Percentiles rank a stretch among this genome's conserved stretches.
These are phyloP conservation scores for Halictus quadricinctus DNA, from an alignment of 2,888 invertebrate species.

Conservation along the genomic window DNA sequence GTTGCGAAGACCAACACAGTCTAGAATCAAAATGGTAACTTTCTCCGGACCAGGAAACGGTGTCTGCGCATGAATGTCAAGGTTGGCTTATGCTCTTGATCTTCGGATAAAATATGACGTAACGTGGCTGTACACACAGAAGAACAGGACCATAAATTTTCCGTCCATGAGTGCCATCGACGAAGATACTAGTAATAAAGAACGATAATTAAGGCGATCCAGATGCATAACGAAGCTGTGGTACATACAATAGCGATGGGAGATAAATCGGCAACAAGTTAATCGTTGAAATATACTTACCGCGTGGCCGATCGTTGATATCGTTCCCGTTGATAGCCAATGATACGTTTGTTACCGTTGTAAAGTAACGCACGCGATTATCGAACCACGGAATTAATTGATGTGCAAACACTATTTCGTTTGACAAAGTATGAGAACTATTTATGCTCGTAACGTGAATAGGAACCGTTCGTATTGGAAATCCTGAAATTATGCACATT, in stretches of 20 bases:
- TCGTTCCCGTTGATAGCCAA: constrained; percentile 6
- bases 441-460: background rate
- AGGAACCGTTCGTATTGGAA: background rate
- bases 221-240: constrained; percentile 70
- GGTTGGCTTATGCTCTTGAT: constrained; percentile 71
- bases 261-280: constrained; percentile 56
- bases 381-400: background rate
- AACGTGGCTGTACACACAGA: constrained; percentile 56
- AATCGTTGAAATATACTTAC: constrained; percentile 66
- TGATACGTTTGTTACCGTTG: constrained; percentile 14
- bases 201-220: constrained; percentile 72
- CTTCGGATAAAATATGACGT: constrained; percentile 67
- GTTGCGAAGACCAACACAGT: background rate
- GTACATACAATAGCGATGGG: constrained; percentile 66
- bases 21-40: constrained; percentile 31
- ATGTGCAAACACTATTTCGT: background rate
- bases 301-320: constrained; percentile 52
- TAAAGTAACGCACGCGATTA: constrained; percentile 27
- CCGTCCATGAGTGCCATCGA: constrained; percentile 53
- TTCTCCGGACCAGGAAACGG: constrained; percentile 38
- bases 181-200: constrained; percentile 63
- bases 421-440: background rate
- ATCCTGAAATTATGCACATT: no score
- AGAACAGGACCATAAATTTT: constrained; percentile 67
- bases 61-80: constrained; percentile 66